A percentile compares a stretch with the other conserved stretches of the same genome.
phyloP scores from a whole-genome alignment of 2,888 invertebrate species.

The Callosobruchus maculatus region DNA sequence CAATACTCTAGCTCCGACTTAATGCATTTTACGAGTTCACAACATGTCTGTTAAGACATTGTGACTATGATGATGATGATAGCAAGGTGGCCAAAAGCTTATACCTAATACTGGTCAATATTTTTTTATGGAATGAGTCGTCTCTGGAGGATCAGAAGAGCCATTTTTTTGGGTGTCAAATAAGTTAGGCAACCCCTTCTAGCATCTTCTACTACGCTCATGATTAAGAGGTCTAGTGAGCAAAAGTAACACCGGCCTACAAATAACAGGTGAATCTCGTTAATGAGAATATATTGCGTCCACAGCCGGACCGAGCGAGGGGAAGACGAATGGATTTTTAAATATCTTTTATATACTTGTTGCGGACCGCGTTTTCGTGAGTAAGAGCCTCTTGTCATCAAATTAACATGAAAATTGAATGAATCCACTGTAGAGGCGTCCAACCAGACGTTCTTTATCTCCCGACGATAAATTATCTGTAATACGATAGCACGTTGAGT shows the following conservation, averaged over 20 bases:
- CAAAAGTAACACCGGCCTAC: conserved; percentile 15
- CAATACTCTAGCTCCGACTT: too few relatives aligned
- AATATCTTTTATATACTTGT: conserved; percentile 10
- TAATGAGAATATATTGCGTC: conserved; percentile 45
- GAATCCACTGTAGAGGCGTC: not conserved
- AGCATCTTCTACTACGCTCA: not conserved
- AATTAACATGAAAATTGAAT: not conserved
- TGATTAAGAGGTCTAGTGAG: not conserved
- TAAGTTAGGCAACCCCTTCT: too few relatives aligned
- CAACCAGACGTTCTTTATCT: not conserved
- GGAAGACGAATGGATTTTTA: conserved; percentile 39
- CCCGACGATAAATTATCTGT: not conserved
- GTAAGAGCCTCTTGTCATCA: not conserved
- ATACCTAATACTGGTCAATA: too few relatives aligned
- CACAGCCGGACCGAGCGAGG: not conserved
- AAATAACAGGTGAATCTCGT: conserved; percentile 40
- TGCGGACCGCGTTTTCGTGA: conserved; percentile 2
- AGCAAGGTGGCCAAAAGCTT: too few relatives aligned
- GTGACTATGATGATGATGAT: too few relatives aligned
- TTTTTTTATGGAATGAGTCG: too few relatives aligned
- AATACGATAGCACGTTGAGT: not conserved
- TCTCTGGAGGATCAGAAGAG: too few relatives aligned
- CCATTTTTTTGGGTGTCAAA: too few relatives aligned
- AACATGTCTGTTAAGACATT: too few relatives aligned
- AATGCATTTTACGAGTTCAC: too few relatives aligned